Evolutionary conservation across 2,888 invertebrate genomes (phyloP).

Genomic region (Congeria kusceri): DNA sequence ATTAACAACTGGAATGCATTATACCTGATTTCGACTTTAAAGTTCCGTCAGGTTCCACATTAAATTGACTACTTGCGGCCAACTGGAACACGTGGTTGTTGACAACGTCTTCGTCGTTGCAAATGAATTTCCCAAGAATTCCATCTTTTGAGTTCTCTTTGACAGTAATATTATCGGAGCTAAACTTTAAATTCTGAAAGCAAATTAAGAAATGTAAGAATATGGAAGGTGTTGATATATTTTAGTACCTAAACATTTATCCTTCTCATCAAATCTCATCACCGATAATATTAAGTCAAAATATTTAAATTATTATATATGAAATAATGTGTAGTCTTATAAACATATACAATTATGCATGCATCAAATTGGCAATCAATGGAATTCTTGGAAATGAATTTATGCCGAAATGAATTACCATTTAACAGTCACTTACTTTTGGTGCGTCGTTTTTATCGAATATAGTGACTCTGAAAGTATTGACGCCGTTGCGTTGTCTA

Average conservation of each 20-base stretch:
- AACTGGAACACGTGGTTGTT: constrained; percentile 17
- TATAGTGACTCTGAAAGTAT: constrained; percentile 47
- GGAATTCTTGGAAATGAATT: too few species aligned
- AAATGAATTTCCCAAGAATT: constrained; percentile 31
- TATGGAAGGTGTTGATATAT: too few species aligned
- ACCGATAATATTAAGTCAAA: too few species aligned
- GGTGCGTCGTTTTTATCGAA: constrained; percentile 67
- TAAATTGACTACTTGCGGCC: neutral
- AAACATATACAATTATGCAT: too few species aligned
- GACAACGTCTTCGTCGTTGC: constrained; percentile 17
- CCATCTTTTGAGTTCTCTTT: constrained; percentile 35
- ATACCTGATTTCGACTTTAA: too few species aligned
- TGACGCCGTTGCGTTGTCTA: neutral
- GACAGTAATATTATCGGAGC: constrained; percentile 12
- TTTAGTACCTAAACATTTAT: too few species aligned
- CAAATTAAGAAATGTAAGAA: neutral
- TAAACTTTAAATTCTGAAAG: constrained; percentile 29
- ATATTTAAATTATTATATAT: too few species aligned
- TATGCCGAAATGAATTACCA: too few species aligned
- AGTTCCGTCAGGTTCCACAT: constrained; percentile 11
- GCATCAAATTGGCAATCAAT: too few species aligned
- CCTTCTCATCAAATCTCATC: too few species aligned
- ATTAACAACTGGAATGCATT: too few species aligned
- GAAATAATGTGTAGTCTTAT: too few species aligned
- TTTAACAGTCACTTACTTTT: constrained; percentile 13